Evolutionary conservation across 2,888 invertebrate genomes (phyloP), one percentile per base, ranked within the genome.

Genomic region (Cinara cedri): DNA sequence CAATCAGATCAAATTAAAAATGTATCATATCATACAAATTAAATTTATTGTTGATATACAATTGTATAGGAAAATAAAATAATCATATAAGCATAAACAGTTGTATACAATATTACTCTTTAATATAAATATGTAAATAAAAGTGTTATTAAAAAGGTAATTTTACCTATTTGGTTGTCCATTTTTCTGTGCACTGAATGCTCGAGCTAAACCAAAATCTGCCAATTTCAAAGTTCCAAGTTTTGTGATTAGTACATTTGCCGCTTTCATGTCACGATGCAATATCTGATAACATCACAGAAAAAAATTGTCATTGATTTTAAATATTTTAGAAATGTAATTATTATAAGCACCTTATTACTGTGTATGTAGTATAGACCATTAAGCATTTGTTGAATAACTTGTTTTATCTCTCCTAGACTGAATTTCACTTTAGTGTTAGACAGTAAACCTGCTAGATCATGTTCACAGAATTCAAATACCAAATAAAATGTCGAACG

Each of bases 401-500:
- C 96, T 87, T 96, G 96, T 85, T 99, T 99, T 44, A 98, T 97
- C 87, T 98, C 98, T 1, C 96, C 97, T 83, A 98, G 89, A 84
- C 93, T 95, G 85, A 99, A 98, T 88, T 97, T 97, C 0, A 99
- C 97, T 85, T 96, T 95, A 19, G 92, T 92, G 86, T 98, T 98
- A 0, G 96, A 97, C 11, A 99, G 86, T 57, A 99, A 88, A 0
- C 98, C 99, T 9, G 98, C 98, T 82, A 99, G 88, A 87, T 99
- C 99, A 84, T 99, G 98, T 85, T 99, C 98, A 85, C 97, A 98
- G 85, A 98, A 99, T 84, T 99, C 98, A 86, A 99, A 99, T 4
- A 99, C 96, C 81, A 99, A 87, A 85, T 96, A 99, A 85, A 97
- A 97, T 0, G 95, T 96, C 8, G 94, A 93, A 82, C 93, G 88